Base-by-base conservation (phyloP, 2,113 vertebrate genomes). In the human (Homo sapiens) region DNA sequence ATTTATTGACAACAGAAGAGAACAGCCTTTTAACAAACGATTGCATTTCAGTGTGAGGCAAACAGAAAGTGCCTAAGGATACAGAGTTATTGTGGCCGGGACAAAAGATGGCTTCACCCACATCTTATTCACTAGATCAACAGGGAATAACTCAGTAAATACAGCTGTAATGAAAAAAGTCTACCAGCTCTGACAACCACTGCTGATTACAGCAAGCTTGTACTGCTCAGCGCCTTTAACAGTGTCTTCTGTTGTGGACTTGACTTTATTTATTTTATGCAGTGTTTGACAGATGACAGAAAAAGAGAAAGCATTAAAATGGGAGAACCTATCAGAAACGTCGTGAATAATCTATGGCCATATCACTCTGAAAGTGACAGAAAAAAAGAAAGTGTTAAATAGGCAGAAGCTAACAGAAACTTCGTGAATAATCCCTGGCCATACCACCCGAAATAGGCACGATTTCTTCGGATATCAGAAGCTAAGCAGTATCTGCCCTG, bases 141-240 rank as follows among this genome's bases (percentile, higher is more conserved):
- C 99, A 0, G 99, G 99, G 98, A 99, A 99, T 98, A 99, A 99
- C 98, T 99, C 99, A 3, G 98, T 99, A 52, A 99, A 99, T 95
- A 99, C 99, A 17, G 99, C 99, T 99, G 99, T 99, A 94, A 99
- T 99, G 99, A 99, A 99, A 98, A 99, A 99, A 98, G 99, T 99
- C 96, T 99, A 99, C 98, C 99, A 52, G 99, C 99, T 83, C 99
- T 99, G 99, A 99, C 99, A 0, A 99, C 99, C 0, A 99, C 99
- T 5, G 99, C 99, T 7, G 99, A 99, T 16, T 99, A 99, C 98
- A 99, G 99, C 97, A 99, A 99, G 98, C 98, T 99, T 70, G 99
- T 99, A 83, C 98, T 99, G 45, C 98, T 99, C 6, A 99, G 99
- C 13, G 99, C 99, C 0, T 99, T 99, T 4, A 99, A 99, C 94